Percentiles rank a stretch among this genome's conserved stretches.
These are phyloP conservation scores for Thymelicus sylvestris DNA, from an alignment of 2,888 invertebrate species.

Conservation along the genomic window DNA sequence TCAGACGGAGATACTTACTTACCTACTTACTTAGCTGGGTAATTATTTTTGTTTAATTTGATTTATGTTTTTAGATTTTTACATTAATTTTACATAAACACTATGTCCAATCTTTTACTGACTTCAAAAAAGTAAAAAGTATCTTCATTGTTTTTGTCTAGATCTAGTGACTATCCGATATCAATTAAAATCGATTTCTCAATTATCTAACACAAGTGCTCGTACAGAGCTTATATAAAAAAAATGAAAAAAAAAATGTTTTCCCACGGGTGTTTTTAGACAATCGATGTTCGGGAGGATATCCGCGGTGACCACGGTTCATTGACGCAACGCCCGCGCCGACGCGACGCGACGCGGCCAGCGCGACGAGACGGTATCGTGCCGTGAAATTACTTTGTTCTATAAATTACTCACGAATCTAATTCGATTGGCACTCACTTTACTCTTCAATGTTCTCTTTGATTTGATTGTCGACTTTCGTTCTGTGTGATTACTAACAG, in stretches of 20 bases:
- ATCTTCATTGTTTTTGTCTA: too few species aligned
- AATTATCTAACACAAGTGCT: too few species aligned
- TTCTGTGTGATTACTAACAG: background rate
- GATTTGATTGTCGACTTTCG: background rate
- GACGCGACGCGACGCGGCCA: slow-evolving; percentile 41
- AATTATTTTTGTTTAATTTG: too few species aligned
- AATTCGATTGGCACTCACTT: slow-evolving; percentile 26
- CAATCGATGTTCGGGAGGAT: slow-evolving; percentile 51
- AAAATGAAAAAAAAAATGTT: background rate
- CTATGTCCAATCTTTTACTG: too few species aligned
- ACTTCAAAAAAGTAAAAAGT: too few species aligned
- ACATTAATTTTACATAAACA: too few species aligned
- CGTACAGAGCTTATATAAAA: too few species aligned
- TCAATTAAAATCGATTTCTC: too few species aligned
- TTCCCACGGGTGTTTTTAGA: slow-evolving; percentile 49
- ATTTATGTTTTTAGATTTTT: too few species aligned
- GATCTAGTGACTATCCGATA: too few species aligned
- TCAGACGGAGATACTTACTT: too few species aligned
- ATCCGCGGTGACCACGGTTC: slow-evolving; percentile 57
- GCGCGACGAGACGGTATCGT: slow-evolving; percentile 40
- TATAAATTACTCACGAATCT: slow-evolving; percentile 46
- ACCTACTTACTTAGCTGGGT: too few species aligned
- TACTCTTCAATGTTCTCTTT: slow-evolving; percentile 19
- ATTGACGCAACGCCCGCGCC: slow-evolving; percentile 49
- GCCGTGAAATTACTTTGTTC: slow-evolving; percentile 66